Evolutionary conservation across 2,888 invertebrate genomes (phyloP).

Genomic region (Drosophila anomalipes): DNA sequence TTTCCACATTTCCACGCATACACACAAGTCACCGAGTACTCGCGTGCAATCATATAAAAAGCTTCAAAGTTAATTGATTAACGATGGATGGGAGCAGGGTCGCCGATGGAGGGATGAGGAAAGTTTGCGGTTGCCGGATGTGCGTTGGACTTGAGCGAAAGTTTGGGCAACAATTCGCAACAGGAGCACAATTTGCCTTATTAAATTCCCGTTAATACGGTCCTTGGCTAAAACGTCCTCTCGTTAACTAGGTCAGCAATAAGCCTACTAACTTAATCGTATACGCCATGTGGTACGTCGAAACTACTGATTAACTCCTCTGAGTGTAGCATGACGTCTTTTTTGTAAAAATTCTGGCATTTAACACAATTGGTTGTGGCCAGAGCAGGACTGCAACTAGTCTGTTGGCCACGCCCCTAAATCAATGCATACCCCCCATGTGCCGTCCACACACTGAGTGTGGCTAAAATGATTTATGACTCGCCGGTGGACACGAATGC

Average conservation of each 20-base stretch:
- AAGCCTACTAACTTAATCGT: constrained; percentile 22
- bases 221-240: constrained; percentile 14
- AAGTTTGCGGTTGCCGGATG: constrained; percentile 3
- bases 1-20: constrained; percentile 5
- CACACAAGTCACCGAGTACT: constrained; percentile 6
- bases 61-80: constrained; percentile 73
- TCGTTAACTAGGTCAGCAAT: constrained; percentile 54
- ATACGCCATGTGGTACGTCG: constrained; percentile 36
- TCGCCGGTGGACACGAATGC: constrained; percentile 48
- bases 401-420: constrained; percentile 58
- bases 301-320: constrained; percentile 29
- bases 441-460: background rate
- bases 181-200: constrained; percentile 71
- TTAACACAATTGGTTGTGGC: constrained; percentile 21
- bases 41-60: constrained; percentile 65
- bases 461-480: constrained; percentile 69
- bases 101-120: background rate
- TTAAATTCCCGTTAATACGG: constrained; percentile 66
- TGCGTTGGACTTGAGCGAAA: constrained; percentile 30
- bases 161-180: constrained; percentile 43
- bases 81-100: constrained; percentile 35
- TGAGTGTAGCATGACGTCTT: constrained; percentile 25
- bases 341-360: background rate
- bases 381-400: constrained; percentile 28
- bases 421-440: constrained; percentile 54